phyloP scores from a whole-genome alignment of 2,797 vertebrate genomes.

The Cyclopterus lumpus region DNA sequence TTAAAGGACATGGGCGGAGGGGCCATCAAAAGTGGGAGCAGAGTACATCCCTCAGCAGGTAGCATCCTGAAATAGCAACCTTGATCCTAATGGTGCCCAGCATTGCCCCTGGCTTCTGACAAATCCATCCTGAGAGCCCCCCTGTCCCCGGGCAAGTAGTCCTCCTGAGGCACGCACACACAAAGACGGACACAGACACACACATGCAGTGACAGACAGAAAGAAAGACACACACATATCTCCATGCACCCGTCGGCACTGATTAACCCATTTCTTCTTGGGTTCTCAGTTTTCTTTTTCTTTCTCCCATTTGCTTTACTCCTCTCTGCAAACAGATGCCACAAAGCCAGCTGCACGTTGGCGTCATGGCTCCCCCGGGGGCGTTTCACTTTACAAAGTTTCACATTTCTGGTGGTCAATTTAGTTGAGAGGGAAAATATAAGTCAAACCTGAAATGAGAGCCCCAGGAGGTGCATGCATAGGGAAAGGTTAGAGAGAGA shows the following conservation, averaged over 20 bases:
- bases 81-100: conserved; percentile 82
- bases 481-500: conserved; percentile 45
- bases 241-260: conserved; percentile 43
- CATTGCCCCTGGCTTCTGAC: conserved; percentile 70
- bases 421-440: conserved; percentile 69
- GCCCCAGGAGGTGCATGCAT: conserved; percentile 46
- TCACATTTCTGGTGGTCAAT: conserved; percentile 74
- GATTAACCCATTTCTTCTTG: conserved; percentile 55
- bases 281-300: conserved; percentile 11
- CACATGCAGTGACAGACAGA: conserved; percentile 46
- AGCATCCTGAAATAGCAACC: conserved; percentile 78
- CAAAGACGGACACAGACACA: conserved; percentile 34
- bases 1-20: conserved; percentile 66
- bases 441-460: conserved; percentile 78
- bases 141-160: conserved; percentile 56
- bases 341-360: conserved; percentile 52
- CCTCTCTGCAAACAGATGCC: conserved; percentile 48
- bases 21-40: conserved; percentile 73
- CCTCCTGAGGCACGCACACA: conserved; percentile 48
- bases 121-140: conserved; percentile 76
- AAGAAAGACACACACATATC: conserved; percentile 35
- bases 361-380: conserved; percentile 48
- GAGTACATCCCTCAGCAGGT: conserved; percentile 80
- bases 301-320: conserved; percentile 34
- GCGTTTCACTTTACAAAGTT: conserved; percentile 71